Evolutionary conservation across 2,888 invertebrate genomes (phyloP), one percentile per base, ranked within the genome.

Genomic region (Bibio marci): DNA sequence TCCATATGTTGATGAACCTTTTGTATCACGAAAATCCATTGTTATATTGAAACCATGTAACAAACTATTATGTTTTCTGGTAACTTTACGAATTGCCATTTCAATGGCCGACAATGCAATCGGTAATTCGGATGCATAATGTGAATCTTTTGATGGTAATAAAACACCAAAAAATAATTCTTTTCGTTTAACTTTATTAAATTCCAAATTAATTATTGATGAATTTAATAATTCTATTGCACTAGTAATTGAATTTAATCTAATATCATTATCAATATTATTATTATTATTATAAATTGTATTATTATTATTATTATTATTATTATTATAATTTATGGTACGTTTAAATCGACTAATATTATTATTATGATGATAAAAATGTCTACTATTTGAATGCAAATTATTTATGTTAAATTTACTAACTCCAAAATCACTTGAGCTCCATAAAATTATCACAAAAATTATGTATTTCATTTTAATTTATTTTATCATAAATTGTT

Each of bases 1-100:
- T 1, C 83, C 85, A 49, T 71, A 69, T 1, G 75, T 75, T 3
- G 83, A 82, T 19, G 82, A 82, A 54, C 82, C 82, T 37, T 71
- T 67, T 0, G 82, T 80, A 51, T 86, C 80, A 44, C 78, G 63
- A 48, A 76, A 71, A 43, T 75, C 71, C 3, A 82, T 70, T 37
- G 70, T 62, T 41, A 83, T 73, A 40, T 66, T 69, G 69, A 79
- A 77, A n/a, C 72, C 73, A 1, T 76, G 72, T 19, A 80, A 58
- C 12, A 73, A 65, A 1, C 73, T 73, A 50, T 67, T 67, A 33
- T 65, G 52, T 36, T 66, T 64, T 2, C 72, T 71, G 8, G 22
- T 6, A 13, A 80, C 70, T 35, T 70, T 68, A 32, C 63, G 63
- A 31, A 79, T 70, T 11, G 79, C 82, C 59, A 81, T 63, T 46